Base-by-base conservation (phyloP, 2,113 vertebrate genomes). In the Corythoichthys haematopterus region DNA sequence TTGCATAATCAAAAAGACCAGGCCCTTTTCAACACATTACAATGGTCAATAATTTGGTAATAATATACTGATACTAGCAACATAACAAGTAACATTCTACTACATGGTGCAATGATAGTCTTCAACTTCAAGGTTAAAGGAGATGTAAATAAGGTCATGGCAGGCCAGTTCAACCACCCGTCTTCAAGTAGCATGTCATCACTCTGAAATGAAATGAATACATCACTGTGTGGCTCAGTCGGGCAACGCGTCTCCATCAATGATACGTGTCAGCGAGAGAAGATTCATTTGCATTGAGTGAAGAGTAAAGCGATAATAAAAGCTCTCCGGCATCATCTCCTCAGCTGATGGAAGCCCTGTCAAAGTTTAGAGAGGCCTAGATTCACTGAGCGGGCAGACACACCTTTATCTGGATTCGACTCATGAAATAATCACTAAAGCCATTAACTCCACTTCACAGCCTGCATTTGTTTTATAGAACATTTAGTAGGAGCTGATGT, bases 361-460 rank as follows among this genome's bases (percentile, higher is more conserved):
- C 56, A 0, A 75, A 58, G 78, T 66, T 81, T 69, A 1, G 45
- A 80, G 76, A 78, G 71, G 53, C 68, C 53, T 2, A 46, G 65
- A 77, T 75, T 76, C 68, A 78, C 69, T 11, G 50, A 77, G 68
- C 7, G 47, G 73, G 75, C 72, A 72, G 61, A 71, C 76, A 74
- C 73, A 66, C 66, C 11, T 66, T 64, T 72, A 70, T 77, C 68
- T 78, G 72, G 78, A 82, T 84, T 77, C 69, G 64, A 84, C 76
- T 84, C 79, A 69, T 85, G 68, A 85, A 88, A 80, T 81, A 85
- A 85, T 88, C 81, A 79, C 85, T 77, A 84, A 74, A 85, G 78
- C 70, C 73, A 85, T 82, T 79, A 79, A 84, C 72, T 83, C 75
- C 70, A 75, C 85, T 83, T 75, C 76, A 79, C 66, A 65, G 69